Percentiles rank a stretch among this genome's conserved stretches.
Evolutionary conservation across 1,140 invertebrate species (phyloP).

Genomic region (Nixonia krombeini): DNA sequence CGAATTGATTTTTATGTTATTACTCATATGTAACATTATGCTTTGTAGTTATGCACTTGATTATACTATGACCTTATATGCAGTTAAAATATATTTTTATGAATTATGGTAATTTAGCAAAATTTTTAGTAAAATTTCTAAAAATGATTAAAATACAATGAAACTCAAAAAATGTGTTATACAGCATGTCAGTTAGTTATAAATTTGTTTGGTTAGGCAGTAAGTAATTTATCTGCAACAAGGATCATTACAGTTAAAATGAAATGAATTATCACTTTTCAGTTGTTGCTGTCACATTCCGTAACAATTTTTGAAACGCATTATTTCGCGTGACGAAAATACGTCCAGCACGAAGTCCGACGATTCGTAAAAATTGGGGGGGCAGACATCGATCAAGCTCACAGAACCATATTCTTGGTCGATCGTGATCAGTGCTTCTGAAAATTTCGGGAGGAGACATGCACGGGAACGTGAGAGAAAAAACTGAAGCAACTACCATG

Average conservation of each 20-base stretch:
- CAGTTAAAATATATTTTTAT: too few species aligned
- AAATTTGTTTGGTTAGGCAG: neutral
- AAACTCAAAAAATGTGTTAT: constrained; percentile 1
- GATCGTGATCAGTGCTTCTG: constrained; percentile 66
- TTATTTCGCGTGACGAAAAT: neutral
- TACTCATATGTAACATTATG: neutral
- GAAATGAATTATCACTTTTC: neutral
- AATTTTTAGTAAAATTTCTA: too few species aligned
- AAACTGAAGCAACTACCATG: constrained; percentile 29
- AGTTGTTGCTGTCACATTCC: neutral
- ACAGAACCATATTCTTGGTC: constrained; percentile 61
- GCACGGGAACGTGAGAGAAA: constrained; percentile 39
- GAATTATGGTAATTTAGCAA: too few species aligned
- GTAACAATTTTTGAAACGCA: neutral
- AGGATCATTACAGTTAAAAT: constrained; percentile 16
- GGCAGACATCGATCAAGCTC: constrained; percentile 65
- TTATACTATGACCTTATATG: too few species aligned
- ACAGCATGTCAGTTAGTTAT: neutral
- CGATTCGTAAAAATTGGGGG: constrained; percentile 53
- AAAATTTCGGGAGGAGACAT: constrained; percentile 65
- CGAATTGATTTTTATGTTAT: neutral
- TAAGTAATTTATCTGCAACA: neutral
- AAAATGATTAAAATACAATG: too few species aligned
- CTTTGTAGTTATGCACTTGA: too few species aligned
- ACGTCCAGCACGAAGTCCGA: constrained; percentile 9